Evolutionary conservation across 1,140 invertebrate genomes (phyloP).

Genomic region (Zaprionus davidi): DNA sequence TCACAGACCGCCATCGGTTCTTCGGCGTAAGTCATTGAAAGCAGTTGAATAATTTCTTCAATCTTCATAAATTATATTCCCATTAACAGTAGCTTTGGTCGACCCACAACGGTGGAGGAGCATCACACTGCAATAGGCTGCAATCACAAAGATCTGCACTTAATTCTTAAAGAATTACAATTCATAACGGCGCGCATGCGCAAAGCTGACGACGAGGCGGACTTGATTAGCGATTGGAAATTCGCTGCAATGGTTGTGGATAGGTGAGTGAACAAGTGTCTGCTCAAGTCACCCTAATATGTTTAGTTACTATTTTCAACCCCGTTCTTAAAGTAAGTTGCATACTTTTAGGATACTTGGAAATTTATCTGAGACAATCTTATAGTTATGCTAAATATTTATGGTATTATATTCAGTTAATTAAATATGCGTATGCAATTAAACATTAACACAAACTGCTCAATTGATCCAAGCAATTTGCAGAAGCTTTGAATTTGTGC

Average conservation of each 20-base stretch:
- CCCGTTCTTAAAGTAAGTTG: no score
- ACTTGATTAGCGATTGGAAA: slow-evolving; percentile 98
- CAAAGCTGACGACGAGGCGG: slow-evolving; percentile 95
- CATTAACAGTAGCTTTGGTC: slow-evolving; percentile 85
- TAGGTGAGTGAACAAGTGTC: slow-evolving; percentile 85
- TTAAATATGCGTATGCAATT: not conserved
- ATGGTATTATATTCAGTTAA: not conserved
- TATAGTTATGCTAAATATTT: not conserved
- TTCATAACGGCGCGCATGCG: slow-evolving; percentile 96
- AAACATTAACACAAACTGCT: not conserved
- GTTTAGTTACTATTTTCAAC: no score
- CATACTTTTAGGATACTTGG: no score
- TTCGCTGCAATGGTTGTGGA: slow-evolving; percentile 99
- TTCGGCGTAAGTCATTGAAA: slow-evolving; percentile 74
- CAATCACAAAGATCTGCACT: slow-evolving; percentile 90
- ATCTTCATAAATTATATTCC: not conserved
- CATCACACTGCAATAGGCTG: slow-evolving; percentile 86
- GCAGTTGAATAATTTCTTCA: not conserved
- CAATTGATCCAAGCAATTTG: not conserved
- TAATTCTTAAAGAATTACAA: slow-evolving; percentile 95
- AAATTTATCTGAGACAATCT: no score
- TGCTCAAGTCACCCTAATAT: not conserved
- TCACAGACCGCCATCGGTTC: slow-evolving; percentile 85
- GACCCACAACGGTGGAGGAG: slow-evolving; percentile 87
- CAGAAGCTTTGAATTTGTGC: not conserved